phyloP scores from a whole-genome alignment of 2,797 vertebrate species.

The Mormyrops attenuatus region DNA sequence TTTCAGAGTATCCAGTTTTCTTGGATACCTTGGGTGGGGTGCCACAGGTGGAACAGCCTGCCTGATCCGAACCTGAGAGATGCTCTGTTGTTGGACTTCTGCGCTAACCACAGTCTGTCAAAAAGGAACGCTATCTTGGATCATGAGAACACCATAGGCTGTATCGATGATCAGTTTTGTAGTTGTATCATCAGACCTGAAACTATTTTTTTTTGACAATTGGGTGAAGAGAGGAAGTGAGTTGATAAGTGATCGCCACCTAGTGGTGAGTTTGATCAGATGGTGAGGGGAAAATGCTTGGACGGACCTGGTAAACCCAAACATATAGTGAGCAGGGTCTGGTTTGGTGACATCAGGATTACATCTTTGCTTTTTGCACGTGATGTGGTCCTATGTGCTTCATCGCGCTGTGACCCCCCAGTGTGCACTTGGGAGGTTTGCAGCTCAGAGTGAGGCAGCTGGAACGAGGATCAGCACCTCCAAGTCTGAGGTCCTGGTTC shows the following conservation, averaged over 20 bases:
- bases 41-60: too few species aligned
- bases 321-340: neutral
- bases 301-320: neutral
- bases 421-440: neutral
- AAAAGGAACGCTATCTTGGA: too few species aligned
- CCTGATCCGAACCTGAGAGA: too few species aligned
- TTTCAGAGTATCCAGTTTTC: too few species aligned
- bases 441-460: too few species aligned
- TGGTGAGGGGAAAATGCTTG: neutral
- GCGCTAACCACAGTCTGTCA: too few species aligned
- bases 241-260: neutral
- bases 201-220: neutral
- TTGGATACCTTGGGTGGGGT: too few species aligned
- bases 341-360: neutral
- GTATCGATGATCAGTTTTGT: too few species aligned
- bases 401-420: neutral
- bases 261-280: neutral
- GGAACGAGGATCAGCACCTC: neutral
- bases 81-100: too few species aligned
- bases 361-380: neutral
- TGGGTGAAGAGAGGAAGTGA: neutral
- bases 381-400: neutral
- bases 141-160: too few species aligned
- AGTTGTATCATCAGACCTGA: neutral
- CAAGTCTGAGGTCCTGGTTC: neutral